Percentiles rank a stretch among this genome's conserved stretches.
These are phyloP conservation scores for Nesogale talazaci DNA, from an alignment of 2,113 vertebrate genomes.

Conservation along the genomic window DNA sequence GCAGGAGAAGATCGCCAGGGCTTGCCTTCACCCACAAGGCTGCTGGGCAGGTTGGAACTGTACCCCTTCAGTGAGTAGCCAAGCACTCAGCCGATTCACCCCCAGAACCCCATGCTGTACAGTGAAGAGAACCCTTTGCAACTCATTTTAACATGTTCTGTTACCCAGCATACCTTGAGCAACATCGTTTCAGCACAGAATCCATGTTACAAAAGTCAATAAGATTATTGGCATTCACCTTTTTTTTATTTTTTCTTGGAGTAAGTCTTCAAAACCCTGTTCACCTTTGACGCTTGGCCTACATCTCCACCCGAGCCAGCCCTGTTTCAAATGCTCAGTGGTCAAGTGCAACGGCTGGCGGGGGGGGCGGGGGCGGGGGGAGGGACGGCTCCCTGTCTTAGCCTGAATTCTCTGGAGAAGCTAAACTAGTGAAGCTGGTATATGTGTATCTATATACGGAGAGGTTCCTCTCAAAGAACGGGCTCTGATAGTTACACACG, in stretches of 20 bases:
- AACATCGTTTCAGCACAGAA: not conserved
- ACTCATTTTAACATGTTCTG: constrained; percentile 8
- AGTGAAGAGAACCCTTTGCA: no score
- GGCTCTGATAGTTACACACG: no score
- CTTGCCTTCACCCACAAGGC: not conserved
- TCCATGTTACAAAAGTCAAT: not conserved
- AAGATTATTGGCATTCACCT: not conserved
- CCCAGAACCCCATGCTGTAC: not conserved
- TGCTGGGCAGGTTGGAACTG: not conserved
- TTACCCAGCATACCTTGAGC: not conserved
- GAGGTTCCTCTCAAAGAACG: no score
- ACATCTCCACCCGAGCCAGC: not conserved
- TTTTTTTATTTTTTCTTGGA: no score
- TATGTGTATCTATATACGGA: no score
- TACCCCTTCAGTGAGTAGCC: not conserved
- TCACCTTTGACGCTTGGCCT: no score
- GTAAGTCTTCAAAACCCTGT: not conserved
- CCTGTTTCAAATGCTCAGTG: no score
- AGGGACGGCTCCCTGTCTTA: no score
- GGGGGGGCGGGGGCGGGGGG: no score
- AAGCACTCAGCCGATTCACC: not conserved
- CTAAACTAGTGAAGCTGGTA: no score
- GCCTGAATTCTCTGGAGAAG: no score
- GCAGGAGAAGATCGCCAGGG: not conserved
- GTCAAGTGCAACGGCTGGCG: no score